Conservation (phyloP, 2,888 invertebrate genomes). For the Monoplex corrugatus region DNA sequence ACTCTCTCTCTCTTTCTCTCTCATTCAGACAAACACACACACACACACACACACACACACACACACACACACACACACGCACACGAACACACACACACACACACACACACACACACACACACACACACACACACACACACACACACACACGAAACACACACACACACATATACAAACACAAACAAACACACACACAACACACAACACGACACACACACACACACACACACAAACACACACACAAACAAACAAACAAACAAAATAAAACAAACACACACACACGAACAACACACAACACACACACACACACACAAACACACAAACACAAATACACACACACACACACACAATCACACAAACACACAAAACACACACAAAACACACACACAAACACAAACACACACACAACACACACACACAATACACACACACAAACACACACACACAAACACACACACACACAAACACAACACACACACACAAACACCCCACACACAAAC, state of each 20-base stretch:
- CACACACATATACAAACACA: conserved; percentile 9
- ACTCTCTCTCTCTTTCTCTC: neutral
- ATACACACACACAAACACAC: conserved; percentile 25
- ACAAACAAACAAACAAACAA: neutral
- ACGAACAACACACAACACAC: no score
- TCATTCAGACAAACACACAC: conserved; percentile 23
- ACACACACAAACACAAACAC: conserved; percentile 25
- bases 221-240: neutral
- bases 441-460: conserved; percentile 7
- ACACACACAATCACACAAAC: neutral
- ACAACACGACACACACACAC: conserved; percentile 33
- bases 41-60: conserved; percentile 8
- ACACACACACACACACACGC: neutral
- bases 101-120: conserved; percentile 34
- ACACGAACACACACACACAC: neutral
- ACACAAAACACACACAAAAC: neutral
- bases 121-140: conserved; percentile 28
- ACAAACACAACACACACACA: neutral
- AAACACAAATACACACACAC: neutral
- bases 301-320: conserved; percentile 32
- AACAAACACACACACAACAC: conserved; percentile 20
- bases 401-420: no score
- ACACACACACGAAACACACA: neutral
- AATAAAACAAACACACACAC: conserved; percentile 17
- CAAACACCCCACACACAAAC: neutral